These are phyloP conservation scores for Synaphobranchus kaupii DNA, from an alignment of 2,797 vertebrate species.

Conservation along the genomic window DNA sequence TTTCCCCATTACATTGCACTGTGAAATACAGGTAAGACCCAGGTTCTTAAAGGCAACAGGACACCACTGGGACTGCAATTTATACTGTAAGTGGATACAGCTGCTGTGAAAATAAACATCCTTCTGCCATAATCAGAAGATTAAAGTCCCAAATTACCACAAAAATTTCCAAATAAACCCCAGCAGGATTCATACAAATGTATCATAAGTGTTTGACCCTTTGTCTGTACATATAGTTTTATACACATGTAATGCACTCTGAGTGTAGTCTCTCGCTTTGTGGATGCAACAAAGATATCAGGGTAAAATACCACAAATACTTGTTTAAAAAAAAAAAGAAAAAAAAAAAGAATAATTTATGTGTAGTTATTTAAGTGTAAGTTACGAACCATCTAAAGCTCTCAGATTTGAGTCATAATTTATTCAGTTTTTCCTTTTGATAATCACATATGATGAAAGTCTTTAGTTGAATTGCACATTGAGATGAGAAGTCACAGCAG, in stretches of 20 bases:
- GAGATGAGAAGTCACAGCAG: slow-evolving; percentile 68
- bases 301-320: slow-evolving; percentile 67
- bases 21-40: slow-evolving; percentile 20
- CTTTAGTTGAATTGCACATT: slow-evolving; percentile 70
- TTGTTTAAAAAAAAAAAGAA: slow-evolving; percentile 63
- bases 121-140: slow-evolving; percentile 54
- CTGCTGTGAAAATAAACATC: slow-evolving; percentile 52
- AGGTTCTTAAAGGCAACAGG: slow-evolving; percentile 9
- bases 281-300: slow-evolving; percentile 1
- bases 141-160: slow-evolving; percentile 36
- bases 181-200: slow-evolving; percentile 27
- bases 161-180: slow-evolving; percentile 26
- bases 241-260: background rate
- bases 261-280: slow-evolving; percentile 7
- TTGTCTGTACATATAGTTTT: slow-evolving; percentile 29
- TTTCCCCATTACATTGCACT: background rate
- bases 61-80: slow-evolving; percentile 25
- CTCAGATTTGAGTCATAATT: slow-evolving; percentile 71
- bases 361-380: slow-evolving; percentile 59
- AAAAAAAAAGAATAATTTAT: slow-evolving; percentile 76
- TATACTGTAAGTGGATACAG: slow-evolving; percentile 54
- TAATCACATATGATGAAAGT: background rate
- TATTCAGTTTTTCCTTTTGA: slow-evolving; percentile 62
- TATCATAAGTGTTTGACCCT: slow-evolving; percentile 27
- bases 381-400: slow-evolving; percentile 66